Evolutionary conservation across 1,140 invertebrate species (phyloP), one percentile per base, ranked within the genome.

Genomic region (Eriosoma lanigerum): DNA sequence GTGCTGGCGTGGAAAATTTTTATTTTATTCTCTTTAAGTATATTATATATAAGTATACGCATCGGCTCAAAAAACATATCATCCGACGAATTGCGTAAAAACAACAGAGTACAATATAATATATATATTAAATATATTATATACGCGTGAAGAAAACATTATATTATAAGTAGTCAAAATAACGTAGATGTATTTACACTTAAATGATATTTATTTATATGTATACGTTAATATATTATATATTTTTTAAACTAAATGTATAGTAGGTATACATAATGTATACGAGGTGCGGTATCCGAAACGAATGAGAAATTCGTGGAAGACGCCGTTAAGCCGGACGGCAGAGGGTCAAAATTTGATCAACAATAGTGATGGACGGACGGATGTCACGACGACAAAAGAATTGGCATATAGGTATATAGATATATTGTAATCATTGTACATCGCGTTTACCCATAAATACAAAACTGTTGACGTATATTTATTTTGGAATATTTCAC

Each of bases 1-100:
- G 73, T 46, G 72, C 38, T 66, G 46, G 64, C 72, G 72, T 76
- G 72, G 72, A 76, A 76, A 76, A 76, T 76, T 76, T 58, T 76
- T 52, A 21, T 29, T 58, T 58, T 76, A 58, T 73, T 52, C 26
- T 72, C 32, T 72, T 29, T 29, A 38, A 38, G 8, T 38, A 38
- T 38, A 38, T 38, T 38, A 38, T 38, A 38, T 38, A 38, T 4
- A 4, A 13, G 1, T 48, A 26, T 21, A 58, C n/a, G 29, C 64
- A 3, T n/a, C n/a, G 5, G 24, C 44, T 48, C 13, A 44, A 76
- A 58, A 56, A 54, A 76, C 52, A 76, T 29, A 58, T 24, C 15
- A 44, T 26, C 12, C 48, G 70, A 73, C 26, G 70, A 73, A 54
- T 54, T 56, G 38, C 72, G 29, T 46, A 68, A 68, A 68, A 46